Conservation (phyloP, 2,888 invertebrate genomes). For the Drosophila kuntzei region DNA sequence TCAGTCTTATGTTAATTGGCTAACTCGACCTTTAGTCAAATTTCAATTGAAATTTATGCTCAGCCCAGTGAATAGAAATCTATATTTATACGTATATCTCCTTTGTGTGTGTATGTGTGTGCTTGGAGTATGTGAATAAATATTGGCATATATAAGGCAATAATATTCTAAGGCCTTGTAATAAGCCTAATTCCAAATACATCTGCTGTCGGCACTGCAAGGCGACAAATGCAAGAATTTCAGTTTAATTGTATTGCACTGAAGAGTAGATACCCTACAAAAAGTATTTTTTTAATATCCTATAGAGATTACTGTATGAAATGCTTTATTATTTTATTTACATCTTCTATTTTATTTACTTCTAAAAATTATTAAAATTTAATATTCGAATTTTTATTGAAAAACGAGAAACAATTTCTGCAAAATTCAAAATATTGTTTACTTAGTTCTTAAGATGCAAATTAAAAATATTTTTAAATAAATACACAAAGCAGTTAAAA, state of each 20-base stretch:
- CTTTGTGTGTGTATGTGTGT: not conserved
- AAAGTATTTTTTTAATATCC: not conserved
- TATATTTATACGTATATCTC: constrained; percentile 8
- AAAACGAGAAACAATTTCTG: too few relatives aligned
- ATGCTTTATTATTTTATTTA: too few relatives aligned
- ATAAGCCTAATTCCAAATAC: constrained; percentile 60
- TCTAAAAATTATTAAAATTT: too few relatives aligned
- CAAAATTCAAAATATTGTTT: too few relatives aligned
- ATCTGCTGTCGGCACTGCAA: constrained; percentile 31
- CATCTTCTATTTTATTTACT: too few relatives aligned
- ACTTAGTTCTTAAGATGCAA: too few relatives aligned
- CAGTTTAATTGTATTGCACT: not conserved
- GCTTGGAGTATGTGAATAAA: constrained; percentile 16
- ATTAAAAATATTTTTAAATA: too few relatives aligned
- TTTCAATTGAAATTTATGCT: constrained; percentile 64
- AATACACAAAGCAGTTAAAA: too few relatives aligned
- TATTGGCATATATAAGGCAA: constrained; percentile 15
- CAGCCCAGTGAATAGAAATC: constrained; percentile 18
- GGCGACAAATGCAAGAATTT: constrained; percentile 25
- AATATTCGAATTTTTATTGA: too few relatives aligned
- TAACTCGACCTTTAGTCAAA: constrained; percentile 49
- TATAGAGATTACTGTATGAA: not conserved
- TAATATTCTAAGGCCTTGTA: constrained; percentile 48
- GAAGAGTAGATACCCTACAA: not conserved
- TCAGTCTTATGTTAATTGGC: constrained; percentile 32